A percentile compares a stretch with the other conserved stretches of the same genome.
Conservation (phyloP, 2,888 invertebrate species). For the Mermis nigrescens region DNA sequence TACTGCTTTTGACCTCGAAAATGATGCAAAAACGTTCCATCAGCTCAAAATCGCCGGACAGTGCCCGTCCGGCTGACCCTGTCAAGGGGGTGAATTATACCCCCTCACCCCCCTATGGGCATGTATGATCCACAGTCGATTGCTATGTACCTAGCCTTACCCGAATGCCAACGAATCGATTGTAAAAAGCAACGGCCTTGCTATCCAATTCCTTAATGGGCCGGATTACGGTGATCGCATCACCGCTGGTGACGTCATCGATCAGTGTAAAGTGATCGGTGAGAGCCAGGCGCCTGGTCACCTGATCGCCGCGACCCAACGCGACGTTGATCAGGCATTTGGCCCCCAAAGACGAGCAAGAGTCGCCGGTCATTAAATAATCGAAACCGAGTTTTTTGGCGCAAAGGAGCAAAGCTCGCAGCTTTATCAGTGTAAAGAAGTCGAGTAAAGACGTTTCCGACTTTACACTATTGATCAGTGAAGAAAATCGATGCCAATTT, state of each 20-base stretch:
- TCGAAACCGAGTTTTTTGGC: background rate
- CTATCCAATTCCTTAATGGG: conserved; percentile 5
- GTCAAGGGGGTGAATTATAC: too few relatives aligned
- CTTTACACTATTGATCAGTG: background rate
- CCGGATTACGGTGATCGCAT: background rate
- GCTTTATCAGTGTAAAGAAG: background rate
- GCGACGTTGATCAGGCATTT: background rate
- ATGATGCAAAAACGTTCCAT: too few relatives aligned
- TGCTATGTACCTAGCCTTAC: background rate
- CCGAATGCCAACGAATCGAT: background rate
- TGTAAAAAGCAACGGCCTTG: conserved; percentile 4
- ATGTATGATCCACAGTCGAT: too few relatives aligned
- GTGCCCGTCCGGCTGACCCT: too few relatives aligned
- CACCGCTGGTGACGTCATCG: background rate
- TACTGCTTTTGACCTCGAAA: too few relatives aligned
- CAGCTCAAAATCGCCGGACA: too few relatives aligned
- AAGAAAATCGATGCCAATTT: too few relatives aligned
- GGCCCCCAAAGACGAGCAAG: background rate
- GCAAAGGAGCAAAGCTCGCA: background rate
- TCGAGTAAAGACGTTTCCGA: background rate
- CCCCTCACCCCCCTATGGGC: too few relatives aligned
- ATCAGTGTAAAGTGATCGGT: background rate
- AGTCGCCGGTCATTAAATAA: background rate
- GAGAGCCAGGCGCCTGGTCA: background rate
- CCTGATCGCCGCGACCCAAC: conserved; percentile 5